phyloP scores from a whole-genome alignment of 2,888 invertebrate genomes.

The Thyatira batis region DNA sequence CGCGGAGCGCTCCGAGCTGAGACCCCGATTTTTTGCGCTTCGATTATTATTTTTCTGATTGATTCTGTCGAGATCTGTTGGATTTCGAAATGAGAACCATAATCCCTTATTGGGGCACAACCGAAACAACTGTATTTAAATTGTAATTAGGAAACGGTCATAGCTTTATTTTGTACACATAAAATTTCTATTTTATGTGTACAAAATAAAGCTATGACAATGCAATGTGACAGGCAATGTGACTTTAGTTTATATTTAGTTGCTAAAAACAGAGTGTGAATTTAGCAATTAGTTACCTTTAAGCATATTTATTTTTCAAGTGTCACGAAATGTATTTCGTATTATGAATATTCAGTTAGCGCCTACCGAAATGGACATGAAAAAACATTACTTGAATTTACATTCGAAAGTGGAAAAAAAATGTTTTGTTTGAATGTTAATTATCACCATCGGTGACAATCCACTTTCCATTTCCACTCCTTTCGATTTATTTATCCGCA shows the following conservation, averaged over 20 bases:
- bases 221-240: too few species aligned
- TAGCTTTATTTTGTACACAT: too few species aligned
- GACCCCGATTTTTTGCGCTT: too few species aligned
- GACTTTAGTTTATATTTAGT: too few species aligned
- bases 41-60: background rate
- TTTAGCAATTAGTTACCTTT: too few species aligned
- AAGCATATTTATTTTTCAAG: too few species aligned
- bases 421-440: slow-evolving; percentile 51
- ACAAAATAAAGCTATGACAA: too few species aligned
- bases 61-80: background rate
- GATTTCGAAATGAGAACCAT: background rate
- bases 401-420: slow-evolving; percentile 60
- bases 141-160: too few species aligned
- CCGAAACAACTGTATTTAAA: background rate
- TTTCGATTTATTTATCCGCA: too few species aligned
- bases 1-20: background rate
- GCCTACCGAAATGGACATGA: slow-evolving; percentile 23
- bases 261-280: too few species aligned
- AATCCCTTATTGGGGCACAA: background rate
- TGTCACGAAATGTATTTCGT: slow-evolving; percentile 21
- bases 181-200: slow-evolving; percentile 7
- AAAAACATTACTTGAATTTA: slow-evolving; percentile 40
- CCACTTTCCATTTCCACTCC: slow-evolving; percentile 59
- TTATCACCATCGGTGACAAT: slow-evolving; percentile 56
- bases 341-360: slow-evolving; percentile 16